A percentile compares a stretch with the other conserved stretches of the same genome.
Conservation (phyloP, 1,140 invertebrate species). For the Neotoxoptera formosana region DNA sequence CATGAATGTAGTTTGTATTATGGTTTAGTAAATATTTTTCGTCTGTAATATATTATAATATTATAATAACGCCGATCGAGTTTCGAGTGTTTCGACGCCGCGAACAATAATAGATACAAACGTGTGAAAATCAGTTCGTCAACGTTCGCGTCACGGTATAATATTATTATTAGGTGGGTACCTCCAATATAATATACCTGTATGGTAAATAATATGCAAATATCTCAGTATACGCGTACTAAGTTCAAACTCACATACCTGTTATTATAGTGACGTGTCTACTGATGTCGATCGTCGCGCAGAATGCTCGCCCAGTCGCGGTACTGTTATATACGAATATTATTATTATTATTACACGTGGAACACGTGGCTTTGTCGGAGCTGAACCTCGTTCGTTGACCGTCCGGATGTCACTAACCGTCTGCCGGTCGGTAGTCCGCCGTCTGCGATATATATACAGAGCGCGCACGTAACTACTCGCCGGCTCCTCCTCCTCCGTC, state of each 20-base stretch:
- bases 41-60: background rate
- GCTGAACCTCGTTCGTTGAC: slow-evolving; percentile 28
- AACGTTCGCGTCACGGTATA: background rate
- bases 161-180: background rate
- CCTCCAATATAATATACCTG: background rate
- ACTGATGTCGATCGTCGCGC: background rate
- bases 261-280: background rate
- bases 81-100: background rate
- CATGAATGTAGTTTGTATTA: background rate
- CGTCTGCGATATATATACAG: background rate
- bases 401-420: slow-evolving; percentile 46
- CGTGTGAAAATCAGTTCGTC: background rate
- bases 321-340: slow-evolving; percentile 47
- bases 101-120: background rate
- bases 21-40: background rate
- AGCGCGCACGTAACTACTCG: slow-evolving; percentile 35
- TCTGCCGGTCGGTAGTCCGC: background rate
- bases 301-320: background rate
- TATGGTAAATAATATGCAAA: background rate
- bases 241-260: background rate
- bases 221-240: background rate
- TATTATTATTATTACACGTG: background rate
- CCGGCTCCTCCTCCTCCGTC: background rate
- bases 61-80: background rate
- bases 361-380: background rate